A percentile compares a stretch with the other conserved stretches of the same genome.
phyloP scores from a whole-genome alignment of 1,140 invertebrate genomes.

The Cyrtorhinus lividipennis region DNA sequence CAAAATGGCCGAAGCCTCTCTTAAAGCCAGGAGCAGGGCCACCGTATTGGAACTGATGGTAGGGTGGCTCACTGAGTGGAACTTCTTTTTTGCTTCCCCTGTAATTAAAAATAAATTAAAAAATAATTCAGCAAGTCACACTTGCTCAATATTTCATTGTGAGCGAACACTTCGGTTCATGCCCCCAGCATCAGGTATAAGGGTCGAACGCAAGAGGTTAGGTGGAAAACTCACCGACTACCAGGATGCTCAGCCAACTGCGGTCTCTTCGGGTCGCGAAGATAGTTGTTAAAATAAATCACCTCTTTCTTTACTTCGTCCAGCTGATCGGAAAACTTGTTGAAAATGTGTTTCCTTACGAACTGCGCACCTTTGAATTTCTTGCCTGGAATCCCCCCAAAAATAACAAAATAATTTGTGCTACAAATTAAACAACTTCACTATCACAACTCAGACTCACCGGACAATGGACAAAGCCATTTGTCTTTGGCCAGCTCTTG shows the following conservation, averaged over 20 bases:
- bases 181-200: no score
- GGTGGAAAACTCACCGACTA: no score
- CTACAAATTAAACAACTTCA: no score
- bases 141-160: no score
- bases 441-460: no score
- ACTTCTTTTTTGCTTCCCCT: constrained; percentile 30
- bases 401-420: background rate
- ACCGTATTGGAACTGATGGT: constrained; percentile 21
- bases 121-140: no score
- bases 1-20: constrained; percentile 18
- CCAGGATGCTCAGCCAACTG: constrained; percentile 79
- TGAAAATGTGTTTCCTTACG: constrained; percentile 96
- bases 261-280: constrained; percentile 87
- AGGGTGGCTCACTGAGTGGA: constrained; percentile 1
- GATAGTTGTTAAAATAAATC: constrained; percentile 95
- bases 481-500: constrained; percentile 94
- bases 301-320: constrained; percentile 92
- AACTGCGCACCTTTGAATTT: constrained; percentile 99
- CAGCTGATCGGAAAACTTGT: constrained; percentile 93
- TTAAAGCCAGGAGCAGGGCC: constrained; percentile 12
- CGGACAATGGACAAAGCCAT: constrained; percentile 91
- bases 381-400: constrained; percentile 74
- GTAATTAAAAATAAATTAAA: constrained; percentile 10
- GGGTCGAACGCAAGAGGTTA: no score
- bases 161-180: no score